Evolutionary conservation across 2,888 invertebrate genomes (phyloP).

Genomic region (Saturnia japonica): DNA sequence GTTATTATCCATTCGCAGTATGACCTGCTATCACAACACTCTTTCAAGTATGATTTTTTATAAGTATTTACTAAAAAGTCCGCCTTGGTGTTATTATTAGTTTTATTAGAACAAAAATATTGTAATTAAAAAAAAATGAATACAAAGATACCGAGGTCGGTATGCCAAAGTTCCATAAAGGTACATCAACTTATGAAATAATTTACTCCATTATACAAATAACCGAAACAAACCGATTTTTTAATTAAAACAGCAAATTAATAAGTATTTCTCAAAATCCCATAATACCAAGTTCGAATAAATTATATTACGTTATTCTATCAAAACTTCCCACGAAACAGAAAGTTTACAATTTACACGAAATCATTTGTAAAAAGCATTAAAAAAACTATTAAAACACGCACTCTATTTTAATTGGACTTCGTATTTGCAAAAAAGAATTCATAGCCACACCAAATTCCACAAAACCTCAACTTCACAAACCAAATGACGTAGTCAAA

Average conservation of each 20-base stretch:
- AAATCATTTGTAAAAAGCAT: background rate
- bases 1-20: constrained; percentile 78
- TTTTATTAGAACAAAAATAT: background rate
- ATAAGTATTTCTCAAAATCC: no score
- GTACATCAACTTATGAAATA: no score
- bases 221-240: no score
- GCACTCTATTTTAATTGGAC: background rate
- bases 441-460: constrained; percentile 19
- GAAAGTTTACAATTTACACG: background rate
- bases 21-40: constrained; percentile 58
- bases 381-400: background rate
- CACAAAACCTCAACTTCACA: constrained; percentile 23
- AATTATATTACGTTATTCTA: no score
- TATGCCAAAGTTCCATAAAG: no score
- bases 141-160: no score
- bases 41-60: constrained; percentile 29
- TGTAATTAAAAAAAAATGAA: background rate
- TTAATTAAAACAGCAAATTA: no score
- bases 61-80: background rate
- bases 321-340: background rate
- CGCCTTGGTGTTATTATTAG: background rate
- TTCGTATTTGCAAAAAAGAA: constrained; percentile 16
- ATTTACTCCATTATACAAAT: no score
- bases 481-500: constrained; percentile 30
- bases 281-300: no score